These are phyloP conservation scores for Seriola dumerili DNA, from an alignment of 2,113 vertebrate genomes.

Conservation along the genomic window DNA sequence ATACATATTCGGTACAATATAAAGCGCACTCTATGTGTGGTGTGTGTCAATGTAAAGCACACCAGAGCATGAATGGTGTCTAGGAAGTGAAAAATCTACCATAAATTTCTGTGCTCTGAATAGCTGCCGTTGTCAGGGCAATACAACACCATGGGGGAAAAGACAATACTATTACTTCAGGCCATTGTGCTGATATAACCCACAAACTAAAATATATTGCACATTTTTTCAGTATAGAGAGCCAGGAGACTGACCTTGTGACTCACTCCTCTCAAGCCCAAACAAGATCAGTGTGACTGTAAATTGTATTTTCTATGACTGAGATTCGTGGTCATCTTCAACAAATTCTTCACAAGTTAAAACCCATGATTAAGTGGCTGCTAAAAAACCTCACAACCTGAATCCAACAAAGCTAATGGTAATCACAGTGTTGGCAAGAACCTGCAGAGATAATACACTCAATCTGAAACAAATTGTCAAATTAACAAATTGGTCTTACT, in stretches of 20 bases:
- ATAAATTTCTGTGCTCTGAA: slow-evolving; percentile 40
- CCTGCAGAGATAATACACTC: slow-evolving; percentile 17
- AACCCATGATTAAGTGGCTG: background rate
- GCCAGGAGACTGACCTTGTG: slow-evolving; percentile 42
- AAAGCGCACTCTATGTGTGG: background rate
- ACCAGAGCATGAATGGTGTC: slow-evolving; percentile 32
- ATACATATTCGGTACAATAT: slow-evolving; percentile 12
- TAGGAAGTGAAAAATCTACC: slow-evolving; percentile 28
- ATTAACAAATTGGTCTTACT: slow-evolving; percentile 44
- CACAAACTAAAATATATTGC: slow-evolving; percentile 50
- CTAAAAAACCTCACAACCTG: background rate
- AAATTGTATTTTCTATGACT: slow-evolving; percentile 46
- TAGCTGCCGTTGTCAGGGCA: slow-evolving; percentile 35
- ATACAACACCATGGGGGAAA: slow-evolving; percentile 48
- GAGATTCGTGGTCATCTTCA: slow-evolving; percentile 31
- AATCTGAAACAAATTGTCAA: slow-evolving; percentile 40
- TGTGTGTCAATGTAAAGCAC: slow-evolving; percentile 26
- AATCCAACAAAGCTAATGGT: slow-evolving; percentile 27
- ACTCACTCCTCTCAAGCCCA: slow-evolving; percentile 38
- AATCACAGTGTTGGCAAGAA: slow-evolving; percentile 29
- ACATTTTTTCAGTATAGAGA: slow-evolving; percentile 13
- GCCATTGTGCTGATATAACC: slow-evolving; percentile 45
- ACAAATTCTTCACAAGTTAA: slow-evolving; percentile 18
- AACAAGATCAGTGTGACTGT: slow-evolving; percentile 45
- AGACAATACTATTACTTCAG: slow-evolving; percentile 46